Percentiles rank a stretch among this genome's conserved stretches.
Conservation (phyloP, 1,140 invertebrate species). For the Musca domestica region DNA sequence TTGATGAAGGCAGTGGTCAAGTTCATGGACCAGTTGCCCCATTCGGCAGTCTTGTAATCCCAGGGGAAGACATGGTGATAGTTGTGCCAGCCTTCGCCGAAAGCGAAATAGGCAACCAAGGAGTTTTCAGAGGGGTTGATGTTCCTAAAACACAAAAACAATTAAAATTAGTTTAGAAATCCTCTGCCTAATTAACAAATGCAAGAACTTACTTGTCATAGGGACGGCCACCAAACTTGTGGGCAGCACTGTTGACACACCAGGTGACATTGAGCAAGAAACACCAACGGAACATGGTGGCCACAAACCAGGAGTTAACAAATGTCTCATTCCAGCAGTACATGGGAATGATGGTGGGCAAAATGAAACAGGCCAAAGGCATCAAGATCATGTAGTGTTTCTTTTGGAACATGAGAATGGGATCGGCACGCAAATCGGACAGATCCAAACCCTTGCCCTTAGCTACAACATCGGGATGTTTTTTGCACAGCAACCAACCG, state of each 20-base stretch:
- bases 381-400: slow-evolving; percentile 80
- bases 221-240: slow-evolving; percentile 83
- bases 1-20: slow-evolving; percentile 81
- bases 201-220: slow-evolving; percentile 73
- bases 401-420: slow-evolving; percentile 81
- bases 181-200: too few relatives aligned
- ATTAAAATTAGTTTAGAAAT: slow-evolving; percentile 1
- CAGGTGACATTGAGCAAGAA: slow-evolving; percentile 86
- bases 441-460: slow-evolving; percentile 85
- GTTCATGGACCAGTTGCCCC: slow-evolving; percentile 74
- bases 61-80: slow-evolving; percentile 91
- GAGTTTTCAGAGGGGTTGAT: slow-evolving; percentile 73
- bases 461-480: slow-evolving; percentile 83
- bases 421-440: slow-evolving; percentile 82
- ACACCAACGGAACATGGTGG: slow-evolving; percentile 77
- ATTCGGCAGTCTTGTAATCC: slow-evolving; percentile 83
- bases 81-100: slow-evolving; percentile 89
- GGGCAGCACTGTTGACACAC: slow-evolving; percentile 91
- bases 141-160: slow-evolving; percentile 52
- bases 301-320: slow-evolving; percentile 74
- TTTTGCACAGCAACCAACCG: slow-evolving; percentile 87
- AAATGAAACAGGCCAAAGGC: slow-evolving; percentile 74
- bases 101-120: slow-evolving; percentile 64
- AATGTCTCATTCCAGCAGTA: slow-evolving; percentile 80
- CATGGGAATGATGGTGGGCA: slow-evolving; percentile 80